Percentiles rank a stretch among this genome's conserved stretches.
phyloP scores from a whole-genome alignment of 2,797 vertebrate species.

The Sebastes alutus region DNA sequence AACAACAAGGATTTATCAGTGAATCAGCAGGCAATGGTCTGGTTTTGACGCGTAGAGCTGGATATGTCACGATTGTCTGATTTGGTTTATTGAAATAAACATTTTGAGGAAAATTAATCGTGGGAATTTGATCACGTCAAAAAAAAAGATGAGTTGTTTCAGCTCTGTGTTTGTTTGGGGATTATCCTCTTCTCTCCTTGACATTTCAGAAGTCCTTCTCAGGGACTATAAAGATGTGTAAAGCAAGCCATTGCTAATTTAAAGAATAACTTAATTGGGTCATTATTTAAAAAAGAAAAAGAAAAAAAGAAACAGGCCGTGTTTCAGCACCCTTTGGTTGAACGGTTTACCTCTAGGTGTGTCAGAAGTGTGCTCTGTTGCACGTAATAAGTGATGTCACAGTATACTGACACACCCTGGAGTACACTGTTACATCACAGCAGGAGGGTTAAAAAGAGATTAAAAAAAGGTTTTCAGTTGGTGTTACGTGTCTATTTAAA shows the following conservation, averaged over 20 bases:
- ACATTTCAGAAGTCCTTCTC: constrained; percentile 22
- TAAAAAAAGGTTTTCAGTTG: no score
- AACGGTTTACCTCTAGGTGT: neutral
- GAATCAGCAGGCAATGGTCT: constrained; percentile 21
- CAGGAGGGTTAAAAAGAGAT: no score
- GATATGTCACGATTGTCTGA: neutral
- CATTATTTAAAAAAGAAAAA: neutral
- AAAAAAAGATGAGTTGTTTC: neutral
- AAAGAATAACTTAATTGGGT: neutral
- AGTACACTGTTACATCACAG: neutral
- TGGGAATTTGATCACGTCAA: neutral
- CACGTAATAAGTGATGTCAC: neutral
- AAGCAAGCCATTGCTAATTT: constrained; percentile 6
- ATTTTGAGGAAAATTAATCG: neutral
- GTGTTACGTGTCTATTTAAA: neutral
- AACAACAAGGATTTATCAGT: constrained; percentile 16
- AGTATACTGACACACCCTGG: neutral
- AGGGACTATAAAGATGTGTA: neutral
- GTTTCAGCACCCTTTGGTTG: no score
- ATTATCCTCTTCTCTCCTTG: constrained; percentile 10
- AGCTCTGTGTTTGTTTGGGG: constrained; percentile 21
- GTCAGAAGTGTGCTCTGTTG: neutral
- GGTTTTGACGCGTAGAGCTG: neutral
- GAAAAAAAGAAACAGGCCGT: no score
- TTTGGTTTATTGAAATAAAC: neutral